phyloP scores from a whole-genome alignment of 2,113 vertebrate species.

The Gopherus evgoodei region DNA sequence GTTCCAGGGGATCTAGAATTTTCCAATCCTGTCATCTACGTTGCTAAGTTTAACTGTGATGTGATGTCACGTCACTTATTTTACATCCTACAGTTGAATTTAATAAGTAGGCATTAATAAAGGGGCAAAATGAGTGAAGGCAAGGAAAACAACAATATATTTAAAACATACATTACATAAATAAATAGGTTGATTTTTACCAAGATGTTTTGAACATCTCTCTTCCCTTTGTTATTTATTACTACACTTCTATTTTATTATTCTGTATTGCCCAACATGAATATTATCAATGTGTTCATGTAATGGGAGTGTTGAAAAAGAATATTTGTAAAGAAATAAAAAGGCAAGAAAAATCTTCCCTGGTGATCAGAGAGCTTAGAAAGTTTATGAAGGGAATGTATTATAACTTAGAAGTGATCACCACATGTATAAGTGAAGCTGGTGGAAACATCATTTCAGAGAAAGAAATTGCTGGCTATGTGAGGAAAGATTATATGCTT shows the following conservation, averaged over 20 bases:
- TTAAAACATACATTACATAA: background rate
- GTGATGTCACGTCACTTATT: background rate
- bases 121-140: background rate
- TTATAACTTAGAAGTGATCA: conserved; percentile 49
- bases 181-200: background rate
- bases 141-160: background rate
- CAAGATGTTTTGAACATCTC: background rate
- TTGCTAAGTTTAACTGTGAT: background rate
- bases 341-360: conserved; percentile 9
- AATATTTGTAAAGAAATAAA: conserved; percentile 23
- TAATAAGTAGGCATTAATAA: background rate
- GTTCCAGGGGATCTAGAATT: background rate
- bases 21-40: background rate
- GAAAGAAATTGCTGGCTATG: background rate
- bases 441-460: conserved; percentile 8
- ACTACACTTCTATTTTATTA: background rate
- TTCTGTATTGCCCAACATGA: background rate
- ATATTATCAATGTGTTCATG: background rate
- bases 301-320: background rate
- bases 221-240: background rate
- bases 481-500: background rate
- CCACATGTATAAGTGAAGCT: conserved; percentile 2
- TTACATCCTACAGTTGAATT: background rate
- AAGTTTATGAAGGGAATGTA: background rate
- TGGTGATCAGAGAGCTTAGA: background rate